phyloP scores from a whole-genome alignment of 2,797 vertebrate genomes.

The Anguilla anguilla region DNA sequence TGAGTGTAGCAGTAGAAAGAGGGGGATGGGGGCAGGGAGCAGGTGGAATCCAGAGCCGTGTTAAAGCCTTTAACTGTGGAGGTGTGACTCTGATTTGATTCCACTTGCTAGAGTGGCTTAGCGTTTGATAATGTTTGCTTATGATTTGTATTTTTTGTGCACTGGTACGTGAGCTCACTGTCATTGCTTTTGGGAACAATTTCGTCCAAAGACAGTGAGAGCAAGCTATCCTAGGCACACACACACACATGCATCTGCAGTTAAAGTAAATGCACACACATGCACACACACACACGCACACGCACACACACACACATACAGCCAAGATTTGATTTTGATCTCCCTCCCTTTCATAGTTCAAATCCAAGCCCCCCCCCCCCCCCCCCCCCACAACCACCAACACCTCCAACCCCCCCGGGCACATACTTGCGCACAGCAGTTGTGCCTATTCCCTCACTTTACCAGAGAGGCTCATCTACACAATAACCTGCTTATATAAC shows the following conservation, averaged over 20 bases:
- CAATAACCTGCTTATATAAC: constrained; percentile 63
- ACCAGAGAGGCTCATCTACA: constrained; percentile 50
- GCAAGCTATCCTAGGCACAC: not conserved
- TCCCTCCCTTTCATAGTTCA: too few relatives aligned
- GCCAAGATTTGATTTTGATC: too few relatives aligned
- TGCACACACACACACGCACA: constrained; percentile 20
- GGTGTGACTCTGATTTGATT: not conserved
- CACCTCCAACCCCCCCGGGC: too few relatives aligned
- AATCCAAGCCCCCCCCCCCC: too few relatives aligned
- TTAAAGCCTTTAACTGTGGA: not conserved
- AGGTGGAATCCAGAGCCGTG: constrained; percentile 21
- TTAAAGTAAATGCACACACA: constrained; percentile 12
- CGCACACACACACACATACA: constrained; percentile 12
- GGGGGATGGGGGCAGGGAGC: not conserved
- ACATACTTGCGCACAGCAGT: constrained; percentile 30
- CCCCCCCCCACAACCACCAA: too few relatives aligned
- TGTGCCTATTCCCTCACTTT: constrained; percentile 33
- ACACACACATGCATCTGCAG: constrained; percentile 27
- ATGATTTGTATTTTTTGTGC: not conserved
- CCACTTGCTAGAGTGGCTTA: not conserved
- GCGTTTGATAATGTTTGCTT: not conserved
- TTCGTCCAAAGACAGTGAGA: too few relatives aligned
- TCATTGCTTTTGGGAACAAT: not conserved
- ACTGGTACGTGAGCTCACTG: not conserved
- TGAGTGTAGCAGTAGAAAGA: not conserved